Percentiles rank a stretch among this genome's conserved stretches.
Conservation (phyloP, 2,888 invertebrate species). For the Sepioteuthis lessoniana region DNA sequence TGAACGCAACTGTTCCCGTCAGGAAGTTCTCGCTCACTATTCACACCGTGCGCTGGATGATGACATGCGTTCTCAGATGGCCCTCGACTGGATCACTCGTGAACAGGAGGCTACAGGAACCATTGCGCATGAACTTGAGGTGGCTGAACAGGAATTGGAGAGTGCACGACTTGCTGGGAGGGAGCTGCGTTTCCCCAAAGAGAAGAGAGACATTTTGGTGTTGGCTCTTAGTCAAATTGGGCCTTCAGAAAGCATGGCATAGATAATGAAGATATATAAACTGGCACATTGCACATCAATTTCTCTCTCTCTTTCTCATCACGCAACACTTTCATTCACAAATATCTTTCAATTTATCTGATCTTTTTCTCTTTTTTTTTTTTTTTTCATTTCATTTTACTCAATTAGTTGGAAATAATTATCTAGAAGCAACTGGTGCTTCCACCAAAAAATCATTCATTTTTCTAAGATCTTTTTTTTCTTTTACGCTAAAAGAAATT, state of each 20-base stretch:
- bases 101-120: conserved; percentile 83
- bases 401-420: neutral
- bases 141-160: conserved; percentile 90
- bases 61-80: conserved; percentile 94
- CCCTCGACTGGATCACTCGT: conserved; percentile 91
- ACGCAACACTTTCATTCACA: neutral
- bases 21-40: conserved; percentile 91
- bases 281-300: neutral
- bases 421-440: neutral
- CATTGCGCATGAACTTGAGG: conserved; percentile 85
- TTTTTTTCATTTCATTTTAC: neutral
- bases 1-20: conserved; percentile 93
- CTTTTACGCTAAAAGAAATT: neutral
- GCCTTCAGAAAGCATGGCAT: conserved; percentile 69
- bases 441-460: neutral
- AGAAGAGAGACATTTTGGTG: conserved; percentile 94
- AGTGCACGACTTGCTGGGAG: conserved; percentile 89
- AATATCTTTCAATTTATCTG: neutral
- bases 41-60: conserved; percentile 93
- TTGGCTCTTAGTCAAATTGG: conserved; percentile 88
- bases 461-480: neutral
- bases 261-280: conserved; percentile 44
- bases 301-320: conserved; percentile 24
- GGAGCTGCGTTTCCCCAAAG: conserved; percentile 93
- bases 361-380: neutral